Evolutionary conservation across 1,140 invertebrate species (phyloP).

Genomic region (Phenacoccus solenopsis): DNA sequence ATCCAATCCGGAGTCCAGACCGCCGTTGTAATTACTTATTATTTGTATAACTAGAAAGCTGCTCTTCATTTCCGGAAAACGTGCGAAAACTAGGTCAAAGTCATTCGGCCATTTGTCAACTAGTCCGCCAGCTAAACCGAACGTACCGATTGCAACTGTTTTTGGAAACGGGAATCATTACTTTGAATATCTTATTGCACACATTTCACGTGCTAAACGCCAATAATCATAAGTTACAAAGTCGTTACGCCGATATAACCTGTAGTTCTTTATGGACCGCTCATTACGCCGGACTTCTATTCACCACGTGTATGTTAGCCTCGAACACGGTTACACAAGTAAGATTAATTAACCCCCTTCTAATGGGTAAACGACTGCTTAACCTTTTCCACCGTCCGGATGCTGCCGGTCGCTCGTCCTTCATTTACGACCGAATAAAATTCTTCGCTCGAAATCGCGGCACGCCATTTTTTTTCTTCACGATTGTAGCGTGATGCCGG

Average conservation of each 20-base stretch:
- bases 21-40: no score
- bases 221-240: not conserved
- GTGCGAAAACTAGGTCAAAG: not conserved
- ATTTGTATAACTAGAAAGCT: not conserved
- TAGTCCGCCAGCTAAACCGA: not conserved
- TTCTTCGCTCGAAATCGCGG: no score
- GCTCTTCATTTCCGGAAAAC: not conserved
- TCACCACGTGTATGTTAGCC: not conserved
- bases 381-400: no score
- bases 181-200: not conserved
- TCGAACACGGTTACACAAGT: not conserved
- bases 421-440: no score
- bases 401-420: no score
- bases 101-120: not conserved
- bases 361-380: no score
- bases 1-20: no score
- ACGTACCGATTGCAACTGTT: not conserved
- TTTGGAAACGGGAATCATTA: not conserved
- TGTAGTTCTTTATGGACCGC: not conserved
- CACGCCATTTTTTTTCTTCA: no score
- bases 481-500: no score
- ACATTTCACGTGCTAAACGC: not conserved
- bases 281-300: not conserved
- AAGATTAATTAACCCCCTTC: no score
- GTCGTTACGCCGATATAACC: not conserved